phyloP scores from a whole-genome alignment of 2,797 vertebrate genomes.

The Zonotrichia albicollis region DNA sequence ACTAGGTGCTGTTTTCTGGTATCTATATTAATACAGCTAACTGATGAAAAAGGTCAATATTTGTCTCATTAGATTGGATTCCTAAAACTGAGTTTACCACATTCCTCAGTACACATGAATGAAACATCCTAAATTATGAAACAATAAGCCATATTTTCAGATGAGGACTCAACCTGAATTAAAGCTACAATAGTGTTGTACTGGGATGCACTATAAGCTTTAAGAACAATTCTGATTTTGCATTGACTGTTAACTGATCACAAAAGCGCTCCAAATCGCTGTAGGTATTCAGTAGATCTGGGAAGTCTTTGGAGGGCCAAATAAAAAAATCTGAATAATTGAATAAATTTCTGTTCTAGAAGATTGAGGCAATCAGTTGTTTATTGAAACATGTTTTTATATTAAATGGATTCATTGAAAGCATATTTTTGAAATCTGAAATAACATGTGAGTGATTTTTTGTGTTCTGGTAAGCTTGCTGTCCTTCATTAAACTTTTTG shows the following conservation, averaged over 20 bases:
- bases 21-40: background rate
- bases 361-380: background rate
- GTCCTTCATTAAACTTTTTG: background rate
- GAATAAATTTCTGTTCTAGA: background rate
- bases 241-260: background rate
- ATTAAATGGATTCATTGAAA: background rate
- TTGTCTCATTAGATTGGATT: background rate
- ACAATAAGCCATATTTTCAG: background rate
- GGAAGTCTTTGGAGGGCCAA: background rate
- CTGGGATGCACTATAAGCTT: background rate
- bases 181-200: background rate
- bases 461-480: background rate
- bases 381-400: background rate
- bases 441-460: background rate
- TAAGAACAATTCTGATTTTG: background rate
- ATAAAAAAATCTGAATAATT: background rate
- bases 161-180: background rate
- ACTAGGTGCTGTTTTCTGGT: background rate
- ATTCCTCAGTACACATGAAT: background rate
- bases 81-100: background rate
- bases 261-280: background rate
- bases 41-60: background rate
- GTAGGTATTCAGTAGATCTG: background rate
- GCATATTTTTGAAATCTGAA: background rate
- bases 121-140: constrained; percentile 25